Conservation (phyloP, 92 coral and sea anemone species). For the Desmophyllum pertusum region DNA sequence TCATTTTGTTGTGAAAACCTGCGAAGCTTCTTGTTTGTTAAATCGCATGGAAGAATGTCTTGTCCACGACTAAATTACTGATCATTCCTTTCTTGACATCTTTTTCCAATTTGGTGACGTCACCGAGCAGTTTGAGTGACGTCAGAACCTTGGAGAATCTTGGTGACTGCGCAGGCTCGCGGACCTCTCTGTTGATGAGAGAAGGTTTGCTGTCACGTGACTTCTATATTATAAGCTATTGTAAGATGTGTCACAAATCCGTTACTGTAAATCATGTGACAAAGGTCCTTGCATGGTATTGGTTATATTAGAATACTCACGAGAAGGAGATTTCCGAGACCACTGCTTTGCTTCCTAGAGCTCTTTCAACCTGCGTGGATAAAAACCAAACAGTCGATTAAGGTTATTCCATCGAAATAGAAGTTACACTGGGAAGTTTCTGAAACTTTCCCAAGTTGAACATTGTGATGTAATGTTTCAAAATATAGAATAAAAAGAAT, state of each 20-base stretch:
- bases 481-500: too few relatives aligned
- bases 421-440: too few relatives aligned
- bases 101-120: slow-evolving; percentile 40
- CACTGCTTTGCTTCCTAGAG: slow-evolving; percentile 66
- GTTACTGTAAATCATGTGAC: too few relatives aligned
- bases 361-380: slow-evolving; percentile 79
- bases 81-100: slow-evolving; percentile 61
- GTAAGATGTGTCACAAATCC: too few relatives aligned
- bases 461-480: too few relatives aligned
- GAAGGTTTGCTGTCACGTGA: neutral
- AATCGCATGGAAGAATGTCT: slow-evolving; percentile 57
- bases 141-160: slow-evolving; percentile 66
- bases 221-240: too few relatives aligned
- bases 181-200: slow-evolving; percentile 64
- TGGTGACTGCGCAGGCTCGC: slow-evolving; percentile 65
- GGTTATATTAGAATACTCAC: slow-evolving; percentile 42
- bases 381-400: neutral
- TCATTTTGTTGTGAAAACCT: neutral
- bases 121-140: slow-evolving; percentile 70
- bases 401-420: too few relatives aligned
- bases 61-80: slow-evolving; percentile 64
- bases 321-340: slow-evolving; percentile 73
- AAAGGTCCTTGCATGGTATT: neutral
- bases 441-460: too few relatives aligned
- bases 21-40: neutral